These are phyloP conservation scores for Acrossocheilus fasciatus DNA, from an alignment of 2,797 vertebrate species.

Conservation along the genomic window DNA sequence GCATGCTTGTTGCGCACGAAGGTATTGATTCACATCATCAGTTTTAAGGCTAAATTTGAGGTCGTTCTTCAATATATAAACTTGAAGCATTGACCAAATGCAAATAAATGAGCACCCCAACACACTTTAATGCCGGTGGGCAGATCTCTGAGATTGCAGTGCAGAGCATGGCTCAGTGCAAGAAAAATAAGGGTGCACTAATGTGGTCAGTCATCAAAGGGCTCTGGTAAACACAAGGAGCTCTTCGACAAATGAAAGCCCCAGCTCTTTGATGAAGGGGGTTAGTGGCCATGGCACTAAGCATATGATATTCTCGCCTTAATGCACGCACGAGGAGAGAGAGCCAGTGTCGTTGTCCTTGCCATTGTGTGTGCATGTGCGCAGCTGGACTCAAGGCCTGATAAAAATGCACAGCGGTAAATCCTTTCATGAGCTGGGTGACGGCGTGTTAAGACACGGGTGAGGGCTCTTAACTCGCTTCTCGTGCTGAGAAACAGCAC, in stretches of 20 bases:
- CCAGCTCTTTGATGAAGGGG: slow-evolving; percentile 29
- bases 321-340: not conserved
- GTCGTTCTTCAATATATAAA: slow-evolving; percentile 20
- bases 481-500: slow-evolving; percentile 21
- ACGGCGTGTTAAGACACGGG: slow-evolving; percentile 32
- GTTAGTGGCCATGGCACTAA: slow-evolving; percentile 28
- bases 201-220: slow-evolving; percentile 71
- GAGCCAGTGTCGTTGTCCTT: slow-evolving; percentile 14
- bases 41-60: slow-evolving; percentile 25
- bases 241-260: slow-evolving; percentile 41
- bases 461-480: slow-evolving; percentile 34
- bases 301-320: slow-evolving; percentile 38
- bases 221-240: slow-evolving; percentile 53
- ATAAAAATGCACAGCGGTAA: slow-evolving; percentile 65
- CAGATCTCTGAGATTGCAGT: slow-evolving; percentile 28
- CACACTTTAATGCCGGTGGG: slow-evolving; percentile 10
- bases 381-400: slow-evolving; percentile 63
- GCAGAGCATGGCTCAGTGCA: not conserved
- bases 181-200: slow-evolving; percentile 39
- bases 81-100: slow-evolving; percentile 27
- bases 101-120: not conserved
- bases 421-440: slow-evolving; percentile 45
- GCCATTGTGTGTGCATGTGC: slow-evolving; percentile 48
- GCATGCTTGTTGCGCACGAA: not conserved
- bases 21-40: slow-evolving; percentile 23